Percentiles rank a stretch among this genome's conserved stretches.
Conservation (phyloP, 1,140 invertebrate species). For the Drosophila navojoa region DNA sequence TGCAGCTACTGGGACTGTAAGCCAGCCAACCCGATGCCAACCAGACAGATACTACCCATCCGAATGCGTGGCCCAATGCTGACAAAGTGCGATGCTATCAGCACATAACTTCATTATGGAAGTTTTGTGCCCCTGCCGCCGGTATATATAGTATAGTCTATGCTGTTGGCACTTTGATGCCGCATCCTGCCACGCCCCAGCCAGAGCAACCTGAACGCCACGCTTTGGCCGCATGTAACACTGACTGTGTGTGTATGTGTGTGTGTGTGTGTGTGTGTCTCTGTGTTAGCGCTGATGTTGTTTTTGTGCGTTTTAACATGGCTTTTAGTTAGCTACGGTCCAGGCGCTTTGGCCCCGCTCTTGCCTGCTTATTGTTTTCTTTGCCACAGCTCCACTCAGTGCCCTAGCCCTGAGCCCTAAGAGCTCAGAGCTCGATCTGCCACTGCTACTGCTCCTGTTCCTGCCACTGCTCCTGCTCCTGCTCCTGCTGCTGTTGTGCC, state of each 20-base stretch:
- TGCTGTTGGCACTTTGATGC: constrained; percentile 24
- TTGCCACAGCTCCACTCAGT: constrained; percentile 17
- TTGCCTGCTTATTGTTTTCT: constrained; percentile 26
- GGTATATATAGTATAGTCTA: not conserved
- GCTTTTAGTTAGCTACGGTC: constrained; percentile 62
- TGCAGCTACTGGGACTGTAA: constrained; percentile 1
- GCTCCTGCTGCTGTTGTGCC: constrained; percentile 33
- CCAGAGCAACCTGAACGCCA: not conserved
- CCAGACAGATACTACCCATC: constrained; percentile 5
- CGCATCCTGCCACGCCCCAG: not conserved
- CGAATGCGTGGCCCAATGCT: constrained; percentile 37
- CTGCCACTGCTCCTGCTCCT: constrained; percentile 7
- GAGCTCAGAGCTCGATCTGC: constrained; percentile 15
- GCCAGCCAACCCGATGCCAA: constrained; percentile 20
- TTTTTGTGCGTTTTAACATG: constrained; percentile 70
- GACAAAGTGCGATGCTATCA: constrained; percentile 77
- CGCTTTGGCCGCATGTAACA: constrained; percentile 5
- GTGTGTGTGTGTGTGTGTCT: constrained; percentile 6
- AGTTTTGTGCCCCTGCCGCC: constrained; percentile 51
- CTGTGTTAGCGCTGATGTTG: constrained; percentile 33
- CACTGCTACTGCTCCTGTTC: not conserved
- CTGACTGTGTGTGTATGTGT: constrained; percentile 9
- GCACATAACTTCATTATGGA: constrained; percentile 79
- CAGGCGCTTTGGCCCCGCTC: constrained; percentile 12
- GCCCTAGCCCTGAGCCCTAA: constrained; percentile 5